Base-by-base conservation (phyloP, 2,113 vertebrate genomes). In the Anarhynchus alexandrinus region DNA sequence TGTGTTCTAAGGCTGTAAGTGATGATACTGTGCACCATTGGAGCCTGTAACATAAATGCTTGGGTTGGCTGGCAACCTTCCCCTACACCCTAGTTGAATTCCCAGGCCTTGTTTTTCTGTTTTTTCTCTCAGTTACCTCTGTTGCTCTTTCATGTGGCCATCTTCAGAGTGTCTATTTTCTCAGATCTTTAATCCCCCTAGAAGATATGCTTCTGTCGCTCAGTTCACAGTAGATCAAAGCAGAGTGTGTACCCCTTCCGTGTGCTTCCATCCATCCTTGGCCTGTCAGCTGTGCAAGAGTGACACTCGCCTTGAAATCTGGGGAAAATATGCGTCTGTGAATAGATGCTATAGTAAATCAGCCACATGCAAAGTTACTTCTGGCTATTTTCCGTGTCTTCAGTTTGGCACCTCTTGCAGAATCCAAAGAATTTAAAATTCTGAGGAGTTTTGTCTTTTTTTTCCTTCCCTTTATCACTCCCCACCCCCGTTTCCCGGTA, bases 211-310 rank as follows among this genome's bases (percentile, higher is more conserved):
- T 20, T 26, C 83, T 90, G 38, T n/a, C 43, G 32, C 49, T 58
- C 10, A 0, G 0, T 43, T 71, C 25, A 21, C 17, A 69, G 73
- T 22, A 47, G 16, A 15, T 94, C 25, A 59, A 32, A 76, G 74
- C 76, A 32, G 17, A 0, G 0, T 10, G 34, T 22, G 14, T 80
- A 52, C 26, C 22, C 34, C 19, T 54, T 38, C 42, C 4, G 0
- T 22, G 38, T 45, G 43, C 54, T 52, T 38, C 66, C 79, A 59
- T 52, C 54, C 32, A 7, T 27, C 70, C 70, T 45, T 51, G 27
- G 52, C 22, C 8, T 51, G n/a, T 85, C 61, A 58, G 58, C 49
- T 54, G 14, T 58, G n/a, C 65, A 45, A 13, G 67, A 26, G 38
- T 34, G 54, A 81, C 27, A 6, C 42, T 27, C 1, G 0, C 59